Evolutionary conservation across 2,113 vertebrate species (phyloP).

Genomic region (Climacteris rufus): DNA sequence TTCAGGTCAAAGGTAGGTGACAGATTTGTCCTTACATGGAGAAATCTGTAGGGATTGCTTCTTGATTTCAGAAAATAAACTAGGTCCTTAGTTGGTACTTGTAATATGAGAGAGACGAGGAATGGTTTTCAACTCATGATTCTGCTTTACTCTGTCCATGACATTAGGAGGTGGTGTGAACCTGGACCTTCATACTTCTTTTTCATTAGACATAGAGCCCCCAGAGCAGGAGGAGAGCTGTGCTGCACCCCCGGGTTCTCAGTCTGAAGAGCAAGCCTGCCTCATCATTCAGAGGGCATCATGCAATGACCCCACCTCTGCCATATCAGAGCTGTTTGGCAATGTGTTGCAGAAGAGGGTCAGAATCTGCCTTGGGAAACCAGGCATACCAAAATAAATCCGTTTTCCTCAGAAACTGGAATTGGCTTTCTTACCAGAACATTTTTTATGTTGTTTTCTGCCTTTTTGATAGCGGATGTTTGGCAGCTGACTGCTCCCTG

Average conservation of each 20-base stretch:
- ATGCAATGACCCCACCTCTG: background rate
- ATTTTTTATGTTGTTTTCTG: background rate
- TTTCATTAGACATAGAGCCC: background rate
- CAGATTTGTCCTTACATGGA: background rate
- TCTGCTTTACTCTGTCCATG: background rate
- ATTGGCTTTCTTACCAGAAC: background rate
- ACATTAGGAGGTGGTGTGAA: too few relatives aligned
- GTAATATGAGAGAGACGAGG: background rate
- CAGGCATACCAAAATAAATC: background rate
- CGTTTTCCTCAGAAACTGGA: background rate
- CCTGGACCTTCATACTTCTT: too few relatives aligned
- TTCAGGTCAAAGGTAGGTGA: background rate
- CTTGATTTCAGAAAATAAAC: background rate
- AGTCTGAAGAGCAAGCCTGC: background rate
- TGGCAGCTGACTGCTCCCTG: background rate
- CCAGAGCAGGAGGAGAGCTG: background rate
- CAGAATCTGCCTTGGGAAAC: background rate
- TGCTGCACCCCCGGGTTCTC: background rate
- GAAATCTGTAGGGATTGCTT: background rate
- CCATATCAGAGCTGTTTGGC: fast-evolving
- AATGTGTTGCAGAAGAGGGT: background rate
- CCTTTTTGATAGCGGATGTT: background rate
- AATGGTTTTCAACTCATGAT: background rate
- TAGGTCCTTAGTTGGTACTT: background rate
- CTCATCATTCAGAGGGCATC: background rate